Evolutionary conservation across 2,797 vertebrate genomes (phyloP), one percentile per base, ranked within the genome.

Genomic region (Urocyon cinereoargenteus): DNA sequence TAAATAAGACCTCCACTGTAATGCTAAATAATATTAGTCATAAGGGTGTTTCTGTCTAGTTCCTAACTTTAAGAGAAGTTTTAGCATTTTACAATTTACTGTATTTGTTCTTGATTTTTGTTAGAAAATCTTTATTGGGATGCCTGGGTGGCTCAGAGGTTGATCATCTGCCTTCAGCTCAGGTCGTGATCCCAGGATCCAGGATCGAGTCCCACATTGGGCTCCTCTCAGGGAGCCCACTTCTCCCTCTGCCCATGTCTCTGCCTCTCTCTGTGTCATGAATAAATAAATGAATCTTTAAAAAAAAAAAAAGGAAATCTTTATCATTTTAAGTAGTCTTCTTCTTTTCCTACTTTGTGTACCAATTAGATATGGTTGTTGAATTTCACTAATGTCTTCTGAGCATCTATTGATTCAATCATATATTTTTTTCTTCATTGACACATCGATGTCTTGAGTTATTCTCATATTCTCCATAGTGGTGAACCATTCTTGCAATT

Each of bases 1-100:
- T 93, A 62, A 75, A 57, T 57, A 70, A 1, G 22, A 72, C 24
- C 24, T 57, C 8, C 2, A 18, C 13, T 61, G 15, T 3, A 96
- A 66, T 77, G 3, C 1, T 87, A 51, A 64, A 70, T 75, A 75
- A 66, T 34, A 26, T 70, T 75, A 82, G 24, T 70, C 22, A 62
- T 64, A 34, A 64, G 3, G 19, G 0, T 53, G 7, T 81, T 68
- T 53, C 7, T 82, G 3, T 75, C 10, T 31, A 49, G 90, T 49
- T 92, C 8, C 13, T 86, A 93, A 94, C 75, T 61, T 94, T 94
- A 82, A 62, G 55, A 68, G 8, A 89, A 70, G 9, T n/a, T 51
- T 64, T 57, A 90, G 2, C 12, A 31, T 83, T 51, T 91, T n/a
- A 81, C 0, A 49, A 62, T 75, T 88, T 49, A 73, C 62, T 10